Evolutionary conservation across 2,113 vertebrate genomes (phyloP).

Genomic region (Psammodynastes pulverulentus): DNA sequence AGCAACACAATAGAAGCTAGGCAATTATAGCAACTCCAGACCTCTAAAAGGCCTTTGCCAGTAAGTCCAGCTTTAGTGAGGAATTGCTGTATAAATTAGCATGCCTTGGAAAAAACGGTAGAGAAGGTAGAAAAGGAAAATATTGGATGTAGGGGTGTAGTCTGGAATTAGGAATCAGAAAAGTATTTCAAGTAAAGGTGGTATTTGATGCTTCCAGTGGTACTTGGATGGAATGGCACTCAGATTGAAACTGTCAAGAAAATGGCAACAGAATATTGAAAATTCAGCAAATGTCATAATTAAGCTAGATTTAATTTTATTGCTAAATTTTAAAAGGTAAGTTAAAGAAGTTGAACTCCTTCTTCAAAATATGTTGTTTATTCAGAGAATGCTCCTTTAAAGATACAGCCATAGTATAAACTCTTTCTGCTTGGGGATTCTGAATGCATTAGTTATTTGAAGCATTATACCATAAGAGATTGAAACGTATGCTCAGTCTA

Average conservation of each 20-base stretch:
- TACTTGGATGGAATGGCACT: background rate
- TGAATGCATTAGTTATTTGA: background rate
- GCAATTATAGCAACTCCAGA: slow-evolving; percentile 64
- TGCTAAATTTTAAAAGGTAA: background rate
- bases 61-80: slow-evolving; percentile 56
- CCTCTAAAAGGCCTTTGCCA: slow-evolving; percentile 43
- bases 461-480: too few relatives aligned
- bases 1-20: slow-evolving; percentile 55
- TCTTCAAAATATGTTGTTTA: background rate
- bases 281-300: background rate
- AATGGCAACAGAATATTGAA: background rate
- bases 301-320: background rate
- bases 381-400: background rate
- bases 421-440: background rate
- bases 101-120: slow-evolving; percentile 41
- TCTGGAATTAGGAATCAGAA: background rate
- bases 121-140: slow-evolving; percentile 35
- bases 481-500: background rate
- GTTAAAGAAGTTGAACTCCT: background rate
- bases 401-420: background rate
- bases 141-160: background rate
- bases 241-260: background rate
- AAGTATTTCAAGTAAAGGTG: background rate
- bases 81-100: slow-evolving; percentile 56
- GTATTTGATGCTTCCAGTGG: background rate